A percentile compares a stretch with the other conserved stretches of the same genome.
These are phyloP conservation scores for Virgularia gustaviana DNA, from an alignment of 92 coral and sea anemone genomes.

Conservation along the genomic window DNA sequence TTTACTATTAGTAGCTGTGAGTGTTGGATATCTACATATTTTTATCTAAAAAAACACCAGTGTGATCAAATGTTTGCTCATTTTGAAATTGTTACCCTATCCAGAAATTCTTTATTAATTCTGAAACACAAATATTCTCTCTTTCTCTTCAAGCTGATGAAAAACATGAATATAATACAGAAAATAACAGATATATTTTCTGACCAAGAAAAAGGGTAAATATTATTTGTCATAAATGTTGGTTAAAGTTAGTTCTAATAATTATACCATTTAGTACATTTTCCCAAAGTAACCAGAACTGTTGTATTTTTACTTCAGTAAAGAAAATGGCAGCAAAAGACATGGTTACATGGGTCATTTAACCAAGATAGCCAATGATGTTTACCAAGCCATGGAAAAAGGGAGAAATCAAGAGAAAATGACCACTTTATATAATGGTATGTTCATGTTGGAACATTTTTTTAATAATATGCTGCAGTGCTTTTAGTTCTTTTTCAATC, in stretches of 20 bases:
- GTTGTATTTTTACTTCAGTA: slow-evolving; percentile 37
- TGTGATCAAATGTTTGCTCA: too few relatives aligned
- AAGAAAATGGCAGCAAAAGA: slow-evolving; percentile 60
- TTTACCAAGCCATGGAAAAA: slow-evolving; percentile 65
- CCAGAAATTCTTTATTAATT: background rate
- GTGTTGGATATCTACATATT: too few relatives aligned
- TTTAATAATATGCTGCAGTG: too few relatives aligned
- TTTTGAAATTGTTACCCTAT: background rate
- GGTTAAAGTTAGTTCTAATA: background rate
- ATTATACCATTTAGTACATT: background rate
- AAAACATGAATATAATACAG: slow-evolving; percentile 73
- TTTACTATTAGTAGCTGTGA: slow-evolving; percentile 70
- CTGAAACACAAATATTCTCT: background rate
- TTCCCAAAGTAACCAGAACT: background rate
- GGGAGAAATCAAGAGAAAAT: slow-evolving; percentile 81
- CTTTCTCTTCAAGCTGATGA: slow-evolving; percentile 64
- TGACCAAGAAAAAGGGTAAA: slow-evolving; percentile 68
- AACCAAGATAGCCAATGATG: slow-evolving; percentile 84
- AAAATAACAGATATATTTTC: slow-evolving; percentile 62
- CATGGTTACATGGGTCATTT: slow-evolving; percentile 96
- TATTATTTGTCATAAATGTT: background rate
- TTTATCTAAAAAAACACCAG: too few relatives aligned
- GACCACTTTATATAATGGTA: slow-evolving; percentile 73
- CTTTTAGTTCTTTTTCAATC: too few relatives aligned
- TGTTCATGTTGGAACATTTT: slow-evolving; percentile 35